These are phyloP conservation scores for Drosophila pallidifrons DNA, from an alignment of 1,140 invertebrate species.

Conservation along the genomic window DNA sequence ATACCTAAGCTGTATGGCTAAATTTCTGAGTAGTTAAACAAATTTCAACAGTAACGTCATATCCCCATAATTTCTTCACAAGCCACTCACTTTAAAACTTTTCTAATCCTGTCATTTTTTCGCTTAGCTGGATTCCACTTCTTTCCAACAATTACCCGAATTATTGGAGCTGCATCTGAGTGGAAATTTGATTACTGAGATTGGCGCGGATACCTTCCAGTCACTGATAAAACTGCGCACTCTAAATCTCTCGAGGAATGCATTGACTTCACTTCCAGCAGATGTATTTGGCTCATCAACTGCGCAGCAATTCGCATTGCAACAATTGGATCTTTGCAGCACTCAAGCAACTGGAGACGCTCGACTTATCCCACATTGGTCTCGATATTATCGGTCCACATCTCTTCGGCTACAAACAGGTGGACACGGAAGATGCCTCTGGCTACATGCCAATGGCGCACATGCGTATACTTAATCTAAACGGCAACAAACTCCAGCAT, in stretches of 20 bases:
- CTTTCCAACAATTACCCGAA: constrained; percentile 50
- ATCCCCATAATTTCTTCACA: no score
- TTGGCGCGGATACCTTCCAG: constrained; percentile 63
- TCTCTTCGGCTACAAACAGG: constrained; percentile 53
- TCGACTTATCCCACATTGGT: constrained; percentile 72
- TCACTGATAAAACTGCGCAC: constrained; percentile 48
- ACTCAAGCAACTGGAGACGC: constrained; percentile 58
- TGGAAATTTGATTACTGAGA: constrained; percentile 48
- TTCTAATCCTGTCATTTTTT: no score
- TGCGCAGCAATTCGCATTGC: constrained; percentile 40
- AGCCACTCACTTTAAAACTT: no score
- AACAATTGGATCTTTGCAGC: constrained; percentile 67
- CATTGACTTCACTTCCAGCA: constrained; percentile 51
- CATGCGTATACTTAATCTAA: constrained; percentile 63
- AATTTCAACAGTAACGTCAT: background rate
- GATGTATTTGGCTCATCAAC: constrained; percentile 54
- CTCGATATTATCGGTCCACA: constrained; percentile 56
- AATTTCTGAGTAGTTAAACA: constrained; percentile 4
- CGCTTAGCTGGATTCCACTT: constrained; percentile 35
- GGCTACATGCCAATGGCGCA: constrained; percentile 33
- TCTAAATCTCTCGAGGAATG: constrained; percentile 69
- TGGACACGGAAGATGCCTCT: no score
- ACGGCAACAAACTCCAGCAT: constrained; percentile 63
- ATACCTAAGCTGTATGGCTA: background rate
- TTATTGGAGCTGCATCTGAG: constrained; percentile 59